A percentile compares a stretch with the other conserved stretches of the same genome.
Conservation (phyloP, 2,113 vertebrate genomes). For the Verasper variegatus region DNA sequence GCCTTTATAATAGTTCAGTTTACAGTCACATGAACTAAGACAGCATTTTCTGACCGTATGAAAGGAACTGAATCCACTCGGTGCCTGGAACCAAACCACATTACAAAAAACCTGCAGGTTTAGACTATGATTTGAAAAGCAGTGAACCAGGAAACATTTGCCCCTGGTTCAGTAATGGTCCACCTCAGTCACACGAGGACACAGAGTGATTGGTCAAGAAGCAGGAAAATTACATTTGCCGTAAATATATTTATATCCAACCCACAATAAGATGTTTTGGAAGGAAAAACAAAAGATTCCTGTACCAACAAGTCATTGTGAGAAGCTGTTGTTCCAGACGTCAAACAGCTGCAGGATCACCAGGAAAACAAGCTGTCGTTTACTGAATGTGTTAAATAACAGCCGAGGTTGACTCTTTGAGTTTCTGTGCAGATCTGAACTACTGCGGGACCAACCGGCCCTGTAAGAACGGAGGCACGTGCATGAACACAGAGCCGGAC, state of each 20-base stretch:
- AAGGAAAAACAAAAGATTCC: not conserved
- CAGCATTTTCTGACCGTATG: too few relatives aligned
- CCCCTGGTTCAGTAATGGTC: not conserved
- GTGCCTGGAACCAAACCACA: too few relatives aligned
- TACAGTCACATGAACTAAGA: too few relatives aligned
- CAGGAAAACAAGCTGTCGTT: not conserved
- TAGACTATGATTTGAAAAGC: too few relatives aligned
- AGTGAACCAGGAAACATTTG: too few relatives aligned
- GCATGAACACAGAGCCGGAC: conserved; percentile 93
- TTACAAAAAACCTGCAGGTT: too few relatives aligned
- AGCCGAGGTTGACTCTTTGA: not conserved
- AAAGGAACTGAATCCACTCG: too few relatives aligned
- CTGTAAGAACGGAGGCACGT: conserved; percentile 92
- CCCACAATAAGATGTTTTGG: conserved; percentile 5
- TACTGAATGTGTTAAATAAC: not conserved
- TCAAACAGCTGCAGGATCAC: not conserved
- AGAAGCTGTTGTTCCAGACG: not conserved
- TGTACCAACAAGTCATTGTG: not conserved
- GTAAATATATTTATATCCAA: conserved; percentile 12
- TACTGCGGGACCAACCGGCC: conserved; percentile 96
- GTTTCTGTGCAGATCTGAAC: conserved; percentile 87
- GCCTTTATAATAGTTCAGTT: too few relatives aligned
- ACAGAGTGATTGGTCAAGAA: conserved; percentile 17
- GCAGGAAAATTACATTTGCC: conserved; percentile 1
- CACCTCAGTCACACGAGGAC: conserved; percentile 7